Base-by-base conservation (phyloP, 1,140 invertebrate species). In the Doryteuthis pealeii region DNA sequence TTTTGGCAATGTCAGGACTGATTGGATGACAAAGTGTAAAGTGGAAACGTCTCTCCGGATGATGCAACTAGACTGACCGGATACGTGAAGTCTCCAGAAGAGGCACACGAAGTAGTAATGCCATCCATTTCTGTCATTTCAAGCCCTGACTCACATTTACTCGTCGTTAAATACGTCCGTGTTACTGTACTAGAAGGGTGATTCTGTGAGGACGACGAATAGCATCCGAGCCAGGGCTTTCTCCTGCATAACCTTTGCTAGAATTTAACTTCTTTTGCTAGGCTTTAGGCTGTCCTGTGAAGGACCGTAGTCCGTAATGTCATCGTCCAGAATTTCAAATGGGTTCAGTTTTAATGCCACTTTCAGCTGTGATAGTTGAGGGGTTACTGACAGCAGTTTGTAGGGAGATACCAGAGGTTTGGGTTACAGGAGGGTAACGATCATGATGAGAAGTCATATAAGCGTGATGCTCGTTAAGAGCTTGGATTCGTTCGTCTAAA, bases 271-370 rank as follows among this genome's bases (percentile, higher is more conserved):
- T 18, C 26, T 22, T 33, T 68, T 68, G 66, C 66, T 26, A 26
- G 12, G 66, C 22, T 68, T 68, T 2, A 68, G 26, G 10, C 30
- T 30, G 15, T 68, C 66, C 30, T 68, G 66, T 1, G 66, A 8
- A 0, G n/a, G n/a, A n/a, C n/a, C n/a, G 28, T 32, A 68, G 66
- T 68, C 66, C 12, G 66, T 68, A 2, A 68, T 22, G 12, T 68
- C 66, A 31, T 68, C 66, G 54, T 62, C 54, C 22, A 68, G 30
- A 10, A 68, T 68, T 30, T 68, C 66, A 68, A 68, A n/a, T 68
- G 6, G 66, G 66, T 33, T 68, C 66, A 68, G 66, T 33, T 1
- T 68, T 68, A 10, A 68, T 33, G 6, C 32, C 32, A 1, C 66
- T 30, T 31, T 68, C 66, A 68, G 30, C 6, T 26, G 28, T 5